Conservation (phyloP, 1,140 invertebrate genomes). For the Pygmarrhopalites habei region DNA sequence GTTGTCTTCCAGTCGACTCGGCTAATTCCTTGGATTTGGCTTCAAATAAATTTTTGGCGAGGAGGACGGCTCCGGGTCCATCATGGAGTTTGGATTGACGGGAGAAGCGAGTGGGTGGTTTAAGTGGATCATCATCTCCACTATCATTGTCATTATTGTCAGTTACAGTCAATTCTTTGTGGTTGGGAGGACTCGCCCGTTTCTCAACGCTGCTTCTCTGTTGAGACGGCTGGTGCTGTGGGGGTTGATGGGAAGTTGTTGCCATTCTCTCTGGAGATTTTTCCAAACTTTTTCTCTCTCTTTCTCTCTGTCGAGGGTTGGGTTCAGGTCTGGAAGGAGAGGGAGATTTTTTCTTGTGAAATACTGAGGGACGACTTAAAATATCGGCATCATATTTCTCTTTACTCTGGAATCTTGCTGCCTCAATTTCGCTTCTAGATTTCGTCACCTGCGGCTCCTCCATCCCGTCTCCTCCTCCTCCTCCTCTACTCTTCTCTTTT, state of each 20-base stretch:
- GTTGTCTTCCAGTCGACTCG: constrained; percentile 4
- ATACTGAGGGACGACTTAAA: constrained; percentile 28
- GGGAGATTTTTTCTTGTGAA: constrained; percentile 8
- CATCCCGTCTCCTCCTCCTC: neutral
- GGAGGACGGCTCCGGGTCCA: constrained; percentile 55
- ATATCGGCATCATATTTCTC: constrained; percentile 35
- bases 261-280: constrained; percentile 12
- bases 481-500: too few relatives aligned
- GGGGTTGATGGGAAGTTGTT: neutral
- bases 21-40: constrained; percentile 43
- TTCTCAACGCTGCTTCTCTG: neutral
- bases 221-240: neutral
- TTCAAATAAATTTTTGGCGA: constrained; percentile 59
- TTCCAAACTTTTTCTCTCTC: neutral
- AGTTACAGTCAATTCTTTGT: neutral
- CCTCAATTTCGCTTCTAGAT: neutral
- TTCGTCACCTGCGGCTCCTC: constrained; percentile 9
- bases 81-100: constrained; percentile 42
- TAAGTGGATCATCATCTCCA: constrained; percentile 24
- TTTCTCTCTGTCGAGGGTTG: constrained; percentile 13
- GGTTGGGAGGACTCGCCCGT: too few relatives aligned
- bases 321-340: constrained; percentile 9
- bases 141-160: constrained; percentile 11
- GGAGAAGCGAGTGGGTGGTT: constrained; percentile 39
- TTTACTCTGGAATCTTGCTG: constrained; percentile 15